Conservation (phyloP, 2,888 invertebrate genomes). For the Cataglyphis albicans region DNA sequence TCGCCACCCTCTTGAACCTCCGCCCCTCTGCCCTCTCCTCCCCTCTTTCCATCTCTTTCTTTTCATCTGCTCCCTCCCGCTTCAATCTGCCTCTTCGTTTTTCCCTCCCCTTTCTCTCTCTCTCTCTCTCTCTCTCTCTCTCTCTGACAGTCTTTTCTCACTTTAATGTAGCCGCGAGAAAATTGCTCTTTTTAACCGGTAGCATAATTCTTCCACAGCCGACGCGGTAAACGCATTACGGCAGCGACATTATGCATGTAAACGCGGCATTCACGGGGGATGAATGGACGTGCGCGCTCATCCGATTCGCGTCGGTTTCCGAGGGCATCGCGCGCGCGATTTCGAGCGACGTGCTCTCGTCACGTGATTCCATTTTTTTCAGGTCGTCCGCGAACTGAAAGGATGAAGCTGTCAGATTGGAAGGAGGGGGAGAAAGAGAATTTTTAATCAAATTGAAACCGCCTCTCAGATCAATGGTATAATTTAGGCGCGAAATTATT, state of each 20-base stretch:
- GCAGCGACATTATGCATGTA: conserved; percentile 77
- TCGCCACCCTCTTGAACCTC: conserved; percentile 60
- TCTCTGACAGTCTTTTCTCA: conserved; percentile 24
- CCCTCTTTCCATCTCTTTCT: conserved; percentile 12
- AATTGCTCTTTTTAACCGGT: conserved; percentile 80
- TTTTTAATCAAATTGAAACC: conserved; percentile 61
- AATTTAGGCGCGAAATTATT: neutral
- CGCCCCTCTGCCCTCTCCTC: conserved; percentile 24
- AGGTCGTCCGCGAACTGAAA: neutral
- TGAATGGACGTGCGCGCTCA: conserved; percentile 77
- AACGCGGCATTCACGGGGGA: conserved; percentile 77
- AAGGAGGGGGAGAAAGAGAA: neutral
- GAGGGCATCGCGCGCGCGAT: conserved; percentile 41
- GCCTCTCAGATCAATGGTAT: conserved; percentile 47
- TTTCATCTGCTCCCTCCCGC: conserved; percentile 15
- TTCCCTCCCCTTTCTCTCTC: neutral
- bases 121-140: neutral
- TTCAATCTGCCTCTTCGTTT: conserved; percentile 29
- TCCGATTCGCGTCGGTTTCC: conserved; percentile 63
- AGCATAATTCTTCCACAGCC: conserved; percentile 77
- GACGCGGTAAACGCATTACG: conserved; percentile 79
- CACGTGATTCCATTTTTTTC: conserved; percentile 19
- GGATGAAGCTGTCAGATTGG: neutral
- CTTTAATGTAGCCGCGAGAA: conserved; percentile 60
- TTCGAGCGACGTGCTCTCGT: conserved; percentile 29